A percentile compares a stretch with the other conserved stretches of the same genome.
phyloP scores from a whole-genome alignment of 2,888 invertebrate genomes.

The Ormyrus pomaceus region DNA sequence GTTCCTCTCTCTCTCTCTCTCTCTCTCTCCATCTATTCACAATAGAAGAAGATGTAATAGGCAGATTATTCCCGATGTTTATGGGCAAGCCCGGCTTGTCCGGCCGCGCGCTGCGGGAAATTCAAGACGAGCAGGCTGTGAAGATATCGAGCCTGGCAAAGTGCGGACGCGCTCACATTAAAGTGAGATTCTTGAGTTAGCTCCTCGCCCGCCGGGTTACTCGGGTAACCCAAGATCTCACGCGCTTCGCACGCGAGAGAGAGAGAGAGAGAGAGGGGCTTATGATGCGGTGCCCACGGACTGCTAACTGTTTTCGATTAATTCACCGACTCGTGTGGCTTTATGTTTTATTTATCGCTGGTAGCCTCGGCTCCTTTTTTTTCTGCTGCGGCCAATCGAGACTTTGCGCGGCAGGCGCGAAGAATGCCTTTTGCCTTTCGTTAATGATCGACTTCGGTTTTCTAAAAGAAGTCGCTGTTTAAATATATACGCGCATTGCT shows the following conservation, averaged over 20 bases:
- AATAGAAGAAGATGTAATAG: slow-evolving; percentile 54
- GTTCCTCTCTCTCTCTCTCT: not conserved
- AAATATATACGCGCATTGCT: too few species aligned
- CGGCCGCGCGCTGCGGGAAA: slow-evolving; percentile 33
- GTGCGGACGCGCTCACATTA: slow-evolving; percentile 58
- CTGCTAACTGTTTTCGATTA: slow-evolving; percentile 26
- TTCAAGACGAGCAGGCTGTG: slow-evolving; percentile 11
- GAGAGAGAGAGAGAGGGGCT: not conserved
- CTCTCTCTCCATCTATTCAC: not conserved
- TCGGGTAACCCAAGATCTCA: slow-evolving; percentile 36
- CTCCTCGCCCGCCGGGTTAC: slow-evolving; percentile 17
- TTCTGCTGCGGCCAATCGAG: not conserved
- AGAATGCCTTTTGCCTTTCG: not conserved
- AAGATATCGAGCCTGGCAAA: slow-evolving; percentile 42
- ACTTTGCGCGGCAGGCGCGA: slow-evolving; percentile 9
- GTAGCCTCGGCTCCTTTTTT: not conserved
- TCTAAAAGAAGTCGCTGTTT: not conserved
- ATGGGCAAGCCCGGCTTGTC: slow-evolving; percentile 28
- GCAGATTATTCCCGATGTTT: slow-evolving; percentile 51
- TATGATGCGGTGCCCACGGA: not conserved
- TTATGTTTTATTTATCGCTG: not conserved
- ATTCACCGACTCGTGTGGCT: slow-evolving; percentile 20
- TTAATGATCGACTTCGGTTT: not conserved
- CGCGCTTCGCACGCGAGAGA: too few species aligned
- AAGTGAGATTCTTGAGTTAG: slow-evolving; percentile 45